These are phyloP conservation scores for Trypoxylon attenuatum DNA, from an alignment of 2,888 invertebrate genomes.

Conservation along the genomic window DNA sequence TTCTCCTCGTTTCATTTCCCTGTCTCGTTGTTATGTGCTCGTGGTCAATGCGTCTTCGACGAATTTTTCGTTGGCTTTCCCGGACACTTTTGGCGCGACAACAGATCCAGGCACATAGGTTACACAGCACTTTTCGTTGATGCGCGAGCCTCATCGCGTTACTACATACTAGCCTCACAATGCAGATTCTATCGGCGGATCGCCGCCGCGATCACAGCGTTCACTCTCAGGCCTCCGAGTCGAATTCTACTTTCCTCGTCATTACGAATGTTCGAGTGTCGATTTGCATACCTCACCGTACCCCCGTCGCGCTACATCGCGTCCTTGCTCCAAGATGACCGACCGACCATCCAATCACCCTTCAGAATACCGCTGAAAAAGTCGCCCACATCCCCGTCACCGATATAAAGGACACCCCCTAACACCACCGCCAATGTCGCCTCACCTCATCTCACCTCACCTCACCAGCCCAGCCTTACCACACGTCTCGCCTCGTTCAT, in stretches of 20 bases:
- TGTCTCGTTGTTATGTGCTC: constrained; percentile 46
- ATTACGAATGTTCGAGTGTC: constrained; percentile 48
- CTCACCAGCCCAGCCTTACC: constrained; percentile 38
- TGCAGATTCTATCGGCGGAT: constrained; percentile 19
- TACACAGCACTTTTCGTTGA: constrained; percentile 11
- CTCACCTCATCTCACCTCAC: constrained; percentile 1
- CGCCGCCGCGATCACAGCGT: constrained; percentile 29
- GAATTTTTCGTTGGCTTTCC: constrained; percentile 37
- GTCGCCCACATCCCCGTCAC: constrained; percentile 1
- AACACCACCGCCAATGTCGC: not conserved
- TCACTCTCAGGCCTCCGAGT: constrained; percentile 31
- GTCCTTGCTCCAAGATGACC: constrained; percentile 55
- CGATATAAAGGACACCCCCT: constrained; percentile 15
- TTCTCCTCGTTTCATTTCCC: constrained; percentile 40
- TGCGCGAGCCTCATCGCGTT: constrained; percentile 31
- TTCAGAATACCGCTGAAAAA: constrained; percentile 11
- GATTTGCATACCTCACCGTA: constrained; percentile 49
- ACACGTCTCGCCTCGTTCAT: constrained; percentile 59
- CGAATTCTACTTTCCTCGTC: constrained; percentile 52
- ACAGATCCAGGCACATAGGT: constrained; percentile 28
- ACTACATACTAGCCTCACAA: not conserved
- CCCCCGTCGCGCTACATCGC: constrained; percentile 54
- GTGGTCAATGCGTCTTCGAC: constrained; percentile 34
- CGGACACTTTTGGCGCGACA: constrained; percentile 16
- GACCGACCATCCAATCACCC: constrained; percentile 55